Evolutionary conservation across 2,797 vertebrate species (phyloP).

Genomic region (Lepilemur ruficaudatus): DNA sequence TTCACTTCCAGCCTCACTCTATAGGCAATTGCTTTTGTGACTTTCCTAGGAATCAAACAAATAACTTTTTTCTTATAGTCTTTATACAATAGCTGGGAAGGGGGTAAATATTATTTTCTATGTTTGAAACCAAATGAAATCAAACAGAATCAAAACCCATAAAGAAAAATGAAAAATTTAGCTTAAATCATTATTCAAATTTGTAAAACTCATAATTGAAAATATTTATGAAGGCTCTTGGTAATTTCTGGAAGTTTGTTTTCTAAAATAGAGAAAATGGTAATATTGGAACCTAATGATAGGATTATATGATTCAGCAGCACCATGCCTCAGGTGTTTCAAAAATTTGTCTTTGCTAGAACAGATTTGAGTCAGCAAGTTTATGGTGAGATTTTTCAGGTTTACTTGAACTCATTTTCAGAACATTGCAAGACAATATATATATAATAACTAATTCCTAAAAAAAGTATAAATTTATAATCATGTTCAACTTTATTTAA

Average conservation of each 20-base stretch:
- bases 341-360: background rate
- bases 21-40: conserved; percentile 66
- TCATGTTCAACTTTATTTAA: background rate
- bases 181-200: conserved; percentile 26
- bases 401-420: conserved; percentile 41
- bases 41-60: conserved; percentile 76
- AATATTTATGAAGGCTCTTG: background rate
- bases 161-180: background rate
- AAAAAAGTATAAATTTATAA: background rate
- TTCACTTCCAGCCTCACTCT: conserved; percentile 73
- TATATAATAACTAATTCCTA: background rate
- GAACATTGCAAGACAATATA: background rate
- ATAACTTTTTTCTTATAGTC: conserved; percentile 46
- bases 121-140: conserved; percentile 58
- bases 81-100: conserved; percentile 62
- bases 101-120: conserved; percentile 59
- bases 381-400: background rate
- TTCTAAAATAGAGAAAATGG: background rate
- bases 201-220: conserved; percentile 22
- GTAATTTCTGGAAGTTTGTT: background rate
- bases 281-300: background rate
- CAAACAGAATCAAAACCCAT: background rate
- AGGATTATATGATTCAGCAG: background rate
- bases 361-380: conserved; percentile 8
- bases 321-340: background rate